Percentiles rank a stretch among this genome's conserved stretches.
Conservation (phyloP, 2,113 vertebrate species). For the Synodontis membranacea region DNA sequence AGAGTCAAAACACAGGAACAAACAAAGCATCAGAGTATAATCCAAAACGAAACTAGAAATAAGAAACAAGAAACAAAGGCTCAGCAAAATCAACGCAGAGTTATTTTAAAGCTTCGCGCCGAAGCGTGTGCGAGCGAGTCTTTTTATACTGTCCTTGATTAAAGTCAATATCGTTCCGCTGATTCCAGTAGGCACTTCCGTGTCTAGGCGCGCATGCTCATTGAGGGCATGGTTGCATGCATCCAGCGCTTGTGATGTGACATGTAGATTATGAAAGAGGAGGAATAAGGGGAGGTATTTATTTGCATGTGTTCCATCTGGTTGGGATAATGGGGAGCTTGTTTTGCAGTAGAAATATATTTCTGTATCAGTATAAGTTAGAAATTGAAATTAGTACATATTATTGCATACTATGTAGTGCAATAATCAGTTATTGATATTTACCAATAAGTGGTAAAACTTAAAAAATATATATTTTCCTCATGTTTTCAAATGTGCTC, state of each 20-base stretch:
- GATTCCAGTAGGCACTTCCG: too few relatives aligned
- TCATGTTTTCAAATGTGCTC: conserved; percentile 27
- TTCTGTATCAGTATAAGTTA: not conserved
- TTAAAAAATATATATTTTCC: conserved; percentile 3
- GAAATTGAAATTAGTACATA: not conserved
- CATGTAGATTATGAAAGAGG: conserved; percentile 64
- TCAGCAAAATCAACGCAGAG: too few relatives aligned
- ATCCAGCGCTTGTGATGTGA: conserved; percentile 55
- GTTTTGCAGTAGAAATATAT: not conserved
- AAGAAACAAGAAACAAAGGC: too few relatives aligned
- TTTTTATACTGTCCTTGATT: too few relatives aligned
- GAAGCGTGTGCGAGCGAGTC: too few relatives aligned
- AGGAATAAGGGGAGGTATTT: conserved; percentile 63
- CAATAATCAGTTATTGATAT: not conserved
- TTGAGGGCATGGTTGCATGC: too few relatives aligned
- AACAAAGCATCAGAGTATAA: too few relatives aligned
- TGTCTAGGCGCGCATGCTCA: too few relatives aligned
- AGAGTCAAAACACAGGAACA: too few relatives aligned
- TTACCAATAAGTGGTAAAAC: not conserved
- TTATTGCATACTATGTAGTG: not conserved
- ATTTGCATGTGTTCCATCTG: conserved; percentile 54
- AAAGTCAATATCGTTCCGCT: too few relatives aligned
- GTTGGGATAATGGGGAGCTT: conserved; percentile 7
- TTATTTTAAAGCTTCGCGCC: too few relatives aligned
- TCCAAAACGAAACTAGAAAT: too few relatives aligned